phyloP scores from a whole-genome alignment of 2,888 invertebrate species.

The Eupithecia tripunctaria region DNA sequence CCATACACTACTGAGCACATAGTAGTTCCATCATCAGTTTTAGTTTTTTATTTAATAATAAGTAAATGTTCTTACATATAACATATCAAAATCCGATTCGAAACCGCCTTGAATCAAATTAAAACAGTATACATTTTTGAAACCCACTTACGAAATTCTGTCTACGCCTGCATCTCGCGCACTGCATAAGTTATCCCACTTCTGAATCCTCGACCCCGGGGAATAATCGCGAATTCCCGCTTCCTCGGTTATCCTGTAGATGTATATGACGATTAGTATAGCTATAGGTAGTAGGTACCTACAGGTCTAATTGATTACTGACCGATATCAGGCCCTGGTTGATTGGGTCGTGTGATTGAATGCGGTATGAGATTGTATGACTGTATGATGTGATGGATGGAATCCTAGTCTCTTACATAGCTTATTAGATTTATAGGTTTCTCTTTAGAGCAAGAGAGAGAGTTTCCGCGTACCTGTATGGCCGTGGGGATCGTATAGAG shows the following conservation, averaged over 20 bases:
- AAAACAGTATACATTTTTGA: neutral
- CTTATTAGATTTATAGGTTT: no score
- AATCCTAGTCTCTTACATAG: no score
- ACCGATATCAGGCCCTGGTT: neutral
- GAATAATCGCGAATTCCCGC: neutral
- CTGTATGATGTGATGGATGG: neutral
- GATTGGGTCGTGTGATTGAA: neutral
- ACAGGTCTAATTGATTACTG: neutral
- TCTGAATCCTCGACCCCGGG: neutral
- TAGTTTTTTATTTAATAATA: no score
- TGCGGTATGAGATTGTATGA: neutral
- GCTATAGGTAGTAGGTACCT: neutral
- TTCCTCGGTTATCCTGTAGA: neutral
- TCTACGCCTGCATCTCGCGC: constrained; percentile 5
- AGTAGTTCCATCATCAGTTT: neutral
- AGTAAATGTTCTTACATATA: neutral
- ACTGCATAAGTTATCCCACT: constrained; percentile 5
- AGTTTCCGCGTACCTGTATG: no score
- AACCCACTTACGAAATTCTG: neutral
- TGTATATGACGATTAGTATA: neutral
- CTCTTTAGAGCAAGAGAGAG: neutral
- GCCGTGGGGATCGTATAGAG: no score
- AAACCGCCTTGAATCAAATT: neutral
- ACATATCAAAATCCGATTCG: neutral
- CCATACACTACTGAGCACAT: no score